Base-by-base conservation (phyloP, 2,797 vertebrate species). In the Knipowitschia caucasica region DNA sequence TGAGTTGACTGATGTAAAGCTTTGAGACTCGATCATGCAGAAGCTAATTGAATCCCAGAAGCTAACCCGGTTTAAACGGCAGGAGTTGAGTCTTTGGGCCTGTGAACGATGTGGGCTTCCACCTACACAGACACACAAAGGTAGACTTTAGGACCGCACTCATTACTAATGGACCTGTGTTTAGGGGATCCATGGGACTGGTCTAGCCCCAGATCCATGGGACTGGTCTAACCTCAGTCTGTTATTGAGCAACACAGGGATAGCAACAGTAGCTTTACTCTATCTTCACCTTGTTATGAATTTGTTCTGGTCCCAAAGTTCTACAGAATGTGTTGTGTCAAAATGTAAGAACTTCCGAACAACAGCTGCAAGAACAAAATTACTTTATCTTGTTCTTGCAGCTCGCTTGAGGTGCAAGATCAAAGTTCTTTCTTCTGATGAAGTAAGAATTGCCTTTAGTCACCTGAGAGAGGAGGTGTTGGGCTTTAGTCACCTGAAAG, bases 21-120 rank as follows among this genome's bases (percentile, higher is more conserved):
- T 91, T 94, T 94, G 90, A 86, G 86, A 88, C 74, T 86, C 89
- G 92, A 82, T 92, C 92, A 92, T 80, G 92, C 92, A 3, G 83
- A 11, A 30, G 47, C 86, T 94, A 92, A 95, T 93, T 90, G 85
- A 87, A 89, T 92, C 71, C 80, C 57, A 73, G 73, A 85, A 81
- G 80, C 82, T 83, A 87, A 78, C 60, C 51, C 75, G 63, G 66
- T 69, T 81, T 82, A 69, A 73, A 77, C 70, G 75, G 77, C 75
- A 69, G 63, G 64, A 63, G 52, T 70, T 66, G 50, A 33, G 43
- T 62, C 12, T 71, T 31, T 67, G 29, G 58, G 34, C 59, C 67
- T 74, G 64, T 71, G 56, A 78, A 65, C 59, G 69, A 78, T 73
- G 50, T 62, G 54, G 42, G 21, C 27, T 67, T 71, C 50, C 30